Conservation (phyloP, 2,888 invertebrate genomes). For the Acleris cristana region DNA sequence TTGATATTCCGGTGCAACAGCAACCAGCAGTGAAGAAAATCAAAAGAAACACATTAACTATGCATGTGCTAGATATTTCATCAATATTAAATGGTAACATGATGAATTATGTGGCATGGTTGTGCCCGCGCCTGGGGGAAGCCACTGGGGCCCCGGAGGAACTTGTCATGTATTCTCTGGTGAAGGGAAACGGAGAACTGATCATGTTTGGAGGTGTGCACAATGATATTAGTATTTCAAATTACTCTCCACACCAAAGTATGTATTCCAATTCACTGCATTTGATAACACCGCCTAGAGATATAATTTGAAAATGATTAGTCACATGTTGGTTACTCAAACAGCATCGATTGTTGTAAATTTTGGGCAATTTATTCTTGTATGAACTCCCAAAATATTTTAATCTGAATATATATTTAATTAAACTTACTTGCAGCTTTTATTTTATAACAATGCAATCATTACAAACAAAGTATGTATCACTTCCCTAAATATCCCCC, state of each 20-base stretch:
- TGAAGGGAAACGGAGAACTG: conserved; percentile 95
- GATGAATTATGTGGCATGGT: conserved; percentile 87
- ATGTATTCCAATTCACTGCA: conserved; percentile 91
- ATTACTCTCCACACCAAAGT: conserved; percentile 82
- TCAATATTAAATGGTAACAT: conserved; percentile 86
- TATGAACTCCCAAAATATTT: no score
- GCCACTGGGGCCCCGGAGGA: conserved; percentile 92
- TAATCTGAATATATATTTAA: no score
- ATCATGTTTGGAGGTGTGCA: conserved; percentile 98
- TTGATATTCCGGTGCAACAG: conserved; percentile 59
- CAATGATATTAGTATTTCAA: conserved; percentile 87
- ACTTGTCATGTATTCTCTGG: conserved; percentile 94
- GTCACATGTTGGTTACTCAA: conserved; percentile 8
- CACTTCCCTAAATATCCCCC: no score
- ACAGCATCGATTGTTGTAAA: neutral
- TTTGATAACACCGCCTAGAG: conserved; percentile 89
- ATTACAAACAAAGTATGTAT: no score
- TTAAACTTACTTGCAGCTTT: no score
- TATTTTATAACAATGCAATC: no score
- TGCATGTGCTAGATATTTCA: conserved; percentile 94
- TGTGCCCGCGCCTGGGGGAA: conserved; percentile 87
- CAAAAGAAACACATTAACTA: conserved; percentile 88
- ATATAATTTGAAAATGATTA: conserved; percentile 82
- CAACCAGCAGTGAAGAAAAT: conserved; percentile 83
- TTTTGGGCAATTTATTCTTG: neutral